Evolutionary conservation across 2,888 invertebrate genomes (phyloP).

Genomic region (Physocephala rufipes): DNA sequence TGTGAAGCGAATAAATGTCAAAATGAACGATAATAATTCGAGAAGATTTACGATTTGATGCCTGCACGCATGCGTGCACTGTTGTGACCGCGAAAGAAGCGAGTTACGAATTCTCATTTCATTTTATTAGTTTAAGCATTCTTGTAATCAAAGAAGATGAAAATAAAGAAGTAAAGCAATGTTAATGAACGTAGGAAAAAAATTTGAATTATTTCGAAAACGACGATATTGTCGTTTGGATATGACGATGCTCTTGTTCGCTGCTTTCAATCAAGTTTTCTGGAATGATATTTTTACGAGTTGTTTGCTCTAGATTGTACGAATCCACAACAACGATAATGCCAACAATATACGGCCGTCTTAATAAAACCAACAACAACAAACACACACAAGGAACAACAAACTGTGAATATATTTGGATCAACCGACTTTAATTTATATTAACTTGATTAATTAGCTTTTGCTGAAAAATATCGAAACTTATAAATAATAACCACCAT

Average conservation of each 20-base stretch:
- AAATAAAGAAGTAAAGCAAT: background rate
- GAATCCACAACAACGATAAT: background rate
- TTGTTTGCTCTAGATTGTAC: too few species aligned
- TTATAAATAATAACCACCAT: too few species aligned
- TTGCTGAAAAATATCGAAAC: too few species aligned
- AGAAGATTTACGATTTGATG: slow-evolving; percentile 12
- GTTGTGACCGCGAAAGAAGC: too few species aligned
- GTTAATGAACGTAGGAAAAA: background rate
- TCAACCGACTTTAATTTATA: too few species aligned
- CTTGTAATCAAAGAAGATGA: background rate
- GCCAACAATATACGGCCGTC: background rate
- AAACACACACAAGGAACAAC: background rate
- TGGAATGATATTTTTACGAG: slow-evolving; percentile 19
- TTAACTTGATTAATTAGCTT: too few species aligned
- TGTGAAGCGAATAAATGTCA: slow-evolving; percentile 16
- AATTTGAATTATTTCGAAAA: slow-evolving; percentile 23
- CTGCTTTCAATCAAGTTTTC: background rate
- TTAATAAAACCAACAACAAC: background rate
- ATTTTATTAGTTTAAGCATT: background rate
- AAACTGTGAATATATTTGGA: too few species aligned
- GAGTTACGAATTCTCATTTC: background rate
- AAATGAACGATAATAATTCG: slow-evolving; percentile 17
- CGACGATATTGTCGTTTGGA: background rate
- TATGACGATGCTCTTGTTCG: too few species aligned
- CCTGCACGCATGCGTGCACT: background rate